These are phyloP conservation scores for Bagarius yarrelli DNA, from an alignment of 2,113 vertebrate genomes.

Conservation along the genomic window DNA sequence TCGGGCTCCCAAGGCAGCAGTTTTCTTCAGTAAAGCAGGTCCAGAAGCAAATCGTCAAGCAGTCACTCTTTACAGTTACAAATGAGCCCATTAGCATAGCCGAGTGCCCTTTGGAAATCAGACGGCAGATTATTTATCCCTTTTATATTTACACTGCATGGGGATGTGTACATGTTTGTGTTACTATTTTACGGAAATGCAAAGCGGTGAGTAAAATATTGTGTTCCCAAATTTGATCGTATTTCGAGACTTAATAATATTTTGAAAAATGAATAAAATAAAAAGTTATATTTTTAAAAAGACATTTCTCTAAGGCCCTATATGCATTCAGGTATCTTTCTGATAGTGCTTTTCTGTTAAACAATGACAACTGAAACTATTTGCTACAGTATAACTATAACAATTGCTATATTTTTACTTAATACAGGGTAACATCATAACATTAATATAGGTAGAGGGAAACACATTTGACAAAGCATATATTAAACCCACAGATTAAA, in stretches of 20 bases:
- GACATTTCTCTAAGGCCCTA: neutral
- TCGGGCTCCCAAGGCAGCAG: slow-evolving; percentile 29
- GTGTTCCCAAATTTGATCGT: too few relatives aligned
- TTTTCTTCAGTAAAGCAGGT: slow-evolving; percentile 43
- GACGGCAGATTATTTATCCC: slow-evolving; percentile 33
- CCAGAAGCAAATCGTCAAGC: slow-evolving; percentile 22
- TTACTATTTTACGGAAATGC: neutral
- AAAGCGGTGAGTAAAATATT: too few relatives aligned
- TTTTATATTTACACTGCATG: slow-evolving; percentile 19
- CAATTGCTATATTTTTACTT: too few relatives aligned
- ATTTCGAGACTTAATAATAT: too few relatives aligned
- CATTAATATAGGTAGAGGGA: neutral
- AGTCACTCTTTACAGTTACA: slow-evolving; percentile 35
- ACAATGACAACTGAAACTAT: neutral
- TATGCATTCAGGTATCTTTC: neutral
- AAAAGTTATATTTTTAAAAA: neutral
- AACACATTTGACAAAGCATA: neutral
- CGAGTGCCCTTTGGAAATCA: slow-evolving; percentile 42
- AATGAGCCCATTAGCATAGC: slow-evolving; percentile 47
- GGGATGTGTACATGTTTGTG: neutral
- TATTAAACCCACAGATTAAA: too few relatives aligned
- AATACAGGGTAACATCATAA: neutral
- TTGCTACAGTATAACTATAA: neutral
- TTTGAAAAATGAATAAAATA: too few relatives aligned
- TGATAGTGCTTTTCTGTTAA: neutral